Evolutionary conservation across 2,113 vertebrate species (phyloP).

Genomic region (Ginglymostoma cirratum): DNA sequence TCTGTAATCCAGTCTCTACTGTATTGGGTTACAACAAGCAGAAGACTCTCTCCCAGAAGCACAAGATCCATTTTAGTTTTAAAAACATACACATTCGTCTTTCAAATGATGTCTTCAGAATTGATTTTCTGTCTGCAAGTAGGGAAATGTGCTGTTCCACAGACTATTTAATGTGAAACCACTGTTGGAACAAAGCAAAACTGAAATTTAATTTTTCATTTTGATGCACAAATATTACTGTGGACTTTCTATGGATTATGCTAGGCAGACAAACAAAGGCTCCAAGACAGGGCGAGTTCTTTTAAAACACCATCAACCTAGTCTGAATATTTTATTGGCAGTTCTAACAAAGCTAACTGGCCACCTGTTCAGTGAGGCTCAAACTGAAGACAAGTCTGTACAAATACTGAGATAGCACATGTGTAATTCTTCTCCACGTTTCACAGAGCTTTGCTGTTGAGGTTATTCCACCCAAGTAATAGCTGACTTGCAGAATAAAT

Average conservation of each 20-base stretch:
- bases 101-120: not conserved
- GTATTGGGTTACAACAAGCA: not conserved
- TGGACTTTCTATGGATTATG: not conserved
- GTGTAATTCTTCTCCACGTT: not conserved
- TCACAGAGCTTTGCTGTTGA: not conserved
- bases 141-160: not conserved
- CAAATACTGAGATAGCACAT: not conserved
- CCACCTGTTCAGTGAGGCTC: not conserved
- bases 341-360: not conserved
- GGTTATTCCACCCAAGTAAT: not conserved
- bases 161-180: not conserved
- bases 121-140: not conserved
- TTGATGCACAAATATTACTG: conserved; percentile 5
- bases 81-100: not conserved
- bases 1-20: not conserved
- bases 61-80: not conserved
- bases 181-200: not conserved
- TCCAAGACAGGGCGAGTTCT: not conserved
- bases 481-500: not conserved
- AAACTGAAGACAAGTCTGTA: not conserved
- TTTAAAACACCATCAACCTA: not conserved
- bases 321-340: not conserved
- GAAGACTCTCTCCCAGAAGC: not conserved
- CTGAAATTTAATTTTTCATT: not conserved
- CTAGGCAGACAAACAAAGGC: not conserved